Base-by-base conservation (phyloP, 2,888 invertebrate genomes). In the Arrhopalites spinosus region DNA sequence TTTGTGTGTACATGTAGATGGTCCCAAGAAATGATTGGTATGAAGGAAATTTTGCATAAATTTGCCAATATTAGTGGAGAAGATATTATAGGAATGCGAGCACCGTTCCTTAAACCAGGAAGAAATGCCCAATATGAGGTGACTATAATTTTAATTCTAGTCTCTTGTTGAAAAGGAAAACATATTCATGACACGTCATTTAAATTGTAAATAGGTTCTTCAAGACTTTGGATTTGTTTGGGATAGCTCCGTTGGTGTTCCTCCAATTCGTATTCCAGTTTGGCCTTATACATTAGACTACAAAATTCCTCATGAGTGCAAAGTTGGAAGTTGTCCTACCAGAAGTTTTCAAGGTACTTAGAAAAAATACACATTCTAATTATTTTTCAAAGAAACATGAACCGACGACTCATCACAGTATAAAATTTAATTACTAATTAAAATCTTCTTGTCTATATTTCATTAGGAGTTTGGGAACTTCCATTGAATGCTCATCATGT, bases 281-380 rank as follows among this genome's bases (percentile, higher is more conserved):
- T 96, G 96, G 96, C 97, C 96, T 0, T 96, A 96, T 87, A 96
- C 96, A 0, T 88, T 97, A 61, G 96, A 96, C 86, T 95, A 92
- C 87, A 94, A 94, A 87, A 94, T 95, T 83, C 91, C 95, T 1
- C 95, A 95, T 85, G 95, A 95, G 86, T 95, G 95, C 87, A 94
- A 95, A 86, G 91, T 94, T 63, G 94, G 93, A 75, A 94, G 94
- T n/a, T 96, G 95, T 80, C 95, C 95, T 0, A 91, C 92, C 0
- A 93, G 92, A 86, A 91, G 92, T 1, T 95, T 95, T 88, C 93
- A 93, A 85, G 95, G 94, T 90, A 73, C 45, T 68, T 50, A 8
- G n/a, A 20, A 13, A 13, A 23, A 63, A 63, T 15, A 29, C 2
- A 11, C 63, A n/a, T n/a, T n/a, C n/a, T 68, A 66, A 43, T 25